These are phyloP conservation scores for Ceratosolen fusciceps DNA, from an alignment of 1,140 invertebrate species.

Conservation along the genomic window DNA sequence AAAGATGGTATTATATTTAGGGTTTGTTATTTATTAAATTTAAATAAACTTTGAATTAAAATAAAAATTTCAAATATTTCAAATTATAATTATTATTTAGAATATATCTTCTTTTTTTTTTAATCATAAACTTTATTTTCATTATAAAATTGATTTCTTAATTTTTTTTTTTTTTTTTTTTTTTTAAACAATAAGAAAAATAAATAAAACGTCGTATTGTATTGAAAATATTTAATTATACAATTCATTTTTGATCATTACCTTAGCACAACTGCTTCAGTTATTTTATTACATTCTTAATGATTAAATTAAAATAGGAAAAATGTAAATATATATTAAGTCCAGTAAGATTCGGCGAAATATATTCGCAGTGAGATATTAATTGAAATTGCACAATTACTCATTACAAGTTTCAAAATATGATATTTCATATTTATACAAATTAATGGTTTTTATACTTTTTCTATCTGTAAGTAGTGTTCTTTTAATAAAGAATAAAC, in stretches of 20 bases:
- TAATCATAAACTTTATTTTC: conserved; percentile 13
- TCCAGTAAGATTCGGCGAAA: conserved; percentile 32
- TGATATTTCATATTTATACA: conserved; percentile 44
- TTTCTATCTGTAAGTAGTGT: conserved; percentile 40
- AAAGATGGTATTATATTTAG: conserved; percentile 9
- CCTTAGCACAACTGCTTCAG: conserved; percentile 21
- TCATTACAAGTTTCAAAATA: conserved; percentile 37
- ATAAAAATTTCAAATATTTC: conserved; percentile 34
- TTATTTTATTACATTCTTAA: conserved; percentile 18
- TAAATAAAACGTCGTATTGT: conserved; percentile 28
- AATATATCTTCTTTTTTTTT: conserved; percentile 17
- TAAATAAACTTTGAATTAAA: conserved; percentile 28
- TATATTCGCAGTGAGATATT: conserved; percentile 40
- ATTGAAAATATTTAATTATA: conserved; percentile 29
- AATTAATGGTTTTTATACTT: conserved; percentile 44
- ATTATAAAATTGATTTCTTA: conserved; percentile 15
- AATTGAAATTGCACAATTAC: conserved; percentile 43
- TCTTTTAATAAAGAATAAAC: conserved; percentile 43
- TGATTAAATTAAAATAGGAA: conserved; percentile 31
- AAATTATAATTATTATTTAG: conserved; percentile 21
- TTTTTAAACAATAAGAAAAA: conserved; percentile 22
- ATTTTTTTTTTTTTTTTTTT: not conserved
- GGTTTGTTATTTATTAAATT: conserved; percentile 12
- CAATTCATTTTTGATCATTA: conserved; percentile 33
- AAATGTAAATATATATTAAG: conserved; percentile 34